A percentile compares a stretch with the other conserved stretches of the same genome.
Conservation (phyloP, 2,888 invertebrate species). For the Ormyrus labotus region DNA sequence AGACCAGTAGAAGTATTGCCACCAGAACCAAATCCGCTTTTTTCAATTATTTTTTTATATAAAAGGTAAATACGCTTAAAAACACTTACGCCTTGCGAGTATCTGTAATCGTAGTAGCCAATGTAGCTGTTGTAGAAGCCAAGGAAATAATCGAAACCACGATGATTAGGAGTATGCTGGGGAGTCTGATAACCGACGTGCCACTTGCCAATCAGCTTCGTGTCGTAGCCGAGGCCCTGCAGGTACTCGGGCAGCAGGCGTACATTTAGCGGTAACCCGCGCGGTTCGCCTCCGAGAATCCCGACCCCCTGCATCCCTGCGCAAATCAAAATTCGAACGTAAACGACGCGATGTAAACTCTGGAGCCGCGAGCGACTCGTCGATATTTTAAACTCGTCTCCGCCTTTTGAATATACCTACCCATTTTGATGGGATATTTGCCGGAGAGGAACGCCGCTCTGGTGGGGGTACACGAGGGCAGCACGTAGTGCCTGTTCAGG, state of each 20-base stretch:
- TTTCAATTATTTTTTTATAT: too few species aligned
- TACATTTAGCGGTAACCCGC: conserved; percentile 77
- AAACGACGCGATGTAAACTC: too few species aligned
- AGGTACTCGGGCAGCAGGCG: conserved; percentile 78
- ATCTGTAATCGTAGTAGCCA: conserved; percentile 86
- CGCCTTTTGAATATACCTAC: conserved; percentile 58
- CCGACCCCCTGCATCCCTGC: conserved; percentile 79
- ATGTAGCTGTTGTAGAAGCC: conserved; percentile 91
- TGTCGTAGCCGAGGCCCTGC: conserved; percentile 77
- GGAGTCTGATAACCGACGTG: conserved; percentile 78
- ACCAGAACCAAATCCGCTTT: too few species aligned
- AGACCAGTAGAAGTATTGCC: too few species aligned
- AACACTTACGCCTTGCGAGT: conserved; percentile 73
- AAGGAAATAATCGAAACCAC: conserved; percentile 89
- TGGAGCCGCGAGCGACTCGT: too few species aligned
- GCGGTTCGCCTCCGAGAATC: conserved; percentile 77
- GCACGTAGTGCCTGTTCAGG: conserved; percentile 90
- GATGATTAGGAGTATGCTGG: conserved; percentile 82
- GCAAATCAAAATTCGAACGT: not conserved
- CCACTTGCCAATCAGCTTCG: conserved; percentile 80
- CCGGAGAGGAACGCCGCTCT: conserved; percentile 89
- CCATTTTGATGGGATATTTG: conserved; percentile 87
- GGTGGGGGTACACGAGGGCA: conserved; percentile 91
- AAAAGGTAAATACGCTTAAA: too few species aligned
- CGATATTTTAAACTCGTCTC: too few species aligned